A percentile compares a stretch with the other conserved stretches of the same genome.
Evolutionary conservation across 2,888 invertebrate species (phyloP).

Genomic region (Eutolmus rufibarbis): DNA sequence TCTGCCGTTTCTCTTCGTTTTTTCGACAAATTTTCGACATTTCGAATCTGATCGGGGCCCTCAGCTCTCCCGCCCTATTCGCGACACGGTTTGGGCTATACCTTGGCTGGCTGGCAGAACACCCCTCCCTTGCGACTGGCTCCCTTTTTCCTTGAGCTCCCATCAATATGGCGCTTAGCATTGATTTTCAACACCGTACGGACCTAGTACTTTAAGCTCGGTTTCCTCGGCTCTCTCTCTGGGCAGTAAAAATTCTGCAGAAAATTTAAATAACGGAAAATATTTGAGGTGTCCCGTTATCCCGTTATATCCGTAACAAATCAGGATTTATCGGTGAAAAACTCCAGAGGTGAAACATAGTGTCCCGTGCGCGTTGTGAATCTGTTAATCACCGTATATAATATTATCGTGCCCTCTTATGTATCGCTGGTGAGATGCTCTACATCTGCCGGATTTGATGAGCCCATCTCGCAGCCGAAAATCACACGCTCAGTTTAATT

Average conservation of each 20-base stretch:
- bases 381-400: conserved; percentile 33
- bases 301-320: neutral
- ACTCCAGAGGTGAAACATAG: neutral
- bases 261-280: neutral
- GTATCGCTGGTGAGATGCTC: neutral
- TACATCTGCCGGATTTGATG: neutral
- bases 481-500: neutral
- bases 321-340: neutral
- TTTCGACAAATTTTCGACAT: neutral
- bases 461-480: neutral
- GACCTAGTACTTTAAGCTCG: conserved; percentile 19
- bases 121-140: conserved; percentile 6
- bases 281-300: neutral
- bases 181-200: conserved; percentile 40
- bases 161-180: conserved; percentile 41
- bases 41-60: neutral
- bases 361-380: conserved; percentile 35
- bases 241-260: neutral
- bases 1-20: neutral
- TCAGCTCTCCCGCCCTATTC: neutral
- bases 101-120: neutral
- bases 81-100: neutral
- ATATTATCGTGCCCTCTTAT: neutral
- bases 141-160: conserved; percentile 25
- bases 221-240: neutral